Conservation (phyloP, 2,113 vertebrate genomes). For the Centropristis striata region DNA sequence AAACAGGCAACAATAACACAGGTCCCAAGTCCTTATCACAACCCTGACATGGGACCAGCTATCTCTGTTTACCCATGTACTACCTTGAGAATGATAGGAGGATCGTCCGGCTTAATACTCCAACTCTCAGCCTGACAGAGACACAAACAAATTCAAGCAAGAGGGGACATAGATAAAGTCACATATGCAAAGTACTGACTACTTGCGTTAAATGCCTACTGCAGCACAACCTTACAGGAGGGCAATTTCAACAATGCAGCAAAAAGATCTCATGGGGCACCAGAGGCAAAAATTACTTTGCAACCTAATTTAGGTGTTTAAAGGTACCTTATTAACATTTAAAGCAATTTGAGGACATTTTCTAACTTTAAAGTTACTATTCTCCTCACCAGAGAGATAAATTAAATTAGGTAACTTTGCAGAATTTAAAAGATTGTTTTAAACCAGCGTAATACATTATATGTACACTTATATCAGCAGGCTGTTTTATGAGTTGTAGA, state of each 20-base stretch:
- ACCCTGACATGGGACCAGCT: slow-evolving; percentile 48
- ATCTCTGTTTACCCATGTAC: slow-evolving; percentile 64
- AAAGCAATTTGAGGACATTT: background rate
- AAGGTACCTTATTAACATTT: slow-evolving; percentile 1
- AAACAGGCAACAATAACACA: slow-evolving; percentile 29
- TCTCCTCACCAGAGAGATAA: background rate
- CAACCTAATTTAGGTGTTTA: slow-evolving; percentile 18
- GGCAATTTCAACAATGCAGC: slow-evolving; percentile 13
- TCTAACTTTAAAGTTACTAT: background rate
- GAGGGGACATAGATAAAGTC: slow-evolving; percentile 16
- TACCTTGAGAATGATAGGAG: slow-evolving; percentile 61
- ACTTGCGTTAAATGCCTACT: background rate
- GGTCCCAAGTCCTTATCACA: slow-evolving; percentile 54
- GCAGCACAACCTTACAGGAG: slow-evolving; percentile 9
- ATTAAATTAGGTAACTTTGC: slow-evolving; percentile 1
- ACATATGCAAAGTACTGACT: slow-evolving; percentile 15
- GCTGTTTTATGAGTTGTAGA: too few relatives aligned
- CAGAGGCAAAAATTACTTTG: slow-evolving; percentile 4
- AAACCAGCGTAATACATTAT: too few relatives aligned
- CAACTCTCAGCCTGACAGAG: slow-evolving; percentile 18
- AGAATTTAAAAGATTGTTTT: slow-evolving; percentile 27
- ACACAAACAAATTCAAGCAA: slow-evolving; percentile 23
- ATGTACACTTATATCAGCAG: too few relatives aligned
- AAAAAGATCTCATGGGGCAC: background rate
- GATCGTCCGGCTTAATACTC: slow-evolving; percentile 31